Evolutionary conservation across 2,888 invertebrate genomes (phyloP), one percentile per base, ranked within the genome.

Genomic region (Scaptomyza cyrtandrae): DNA sequence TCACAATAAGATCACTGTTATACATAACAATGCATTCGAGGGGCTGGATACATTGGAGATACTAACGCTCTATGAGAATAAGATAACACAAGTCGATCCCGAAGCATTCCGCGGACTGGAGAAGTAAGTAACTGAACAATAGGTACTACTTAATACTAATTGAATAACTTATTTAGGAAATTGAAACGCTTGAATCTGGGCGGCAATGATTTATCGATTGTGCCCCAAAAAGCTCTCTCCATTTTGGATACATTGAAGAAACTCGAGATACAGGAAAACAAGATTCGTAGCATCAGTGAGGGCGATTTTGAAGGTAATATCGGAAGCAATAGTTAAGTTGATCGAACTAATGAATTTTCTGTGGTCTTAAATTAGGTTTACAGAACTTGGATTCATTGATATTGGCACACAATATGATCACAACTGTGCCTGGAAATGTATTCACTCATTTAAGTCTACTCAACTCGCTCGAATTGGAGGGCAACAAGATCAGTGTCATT

Each of bases 31-130:
- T 75, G 97, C 97, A 10, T 98, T 98, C 90, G 95, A 96, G 89
- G 98, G 98, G 0, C 93, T 98, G 80, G 96, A 96, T 89, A 97
- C 97, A 3, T 92, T 98, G 78, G 97, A 97, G 91, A 96, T 97
- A 75, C 94, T 98, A 41, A 97, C 96, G 11, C 93, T 98, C 37
- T 98, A 97, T 91, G 97, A 97, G 91, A 97, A 97, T 91, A 95
- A 95, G 92, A 95, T 97, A 89, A 94, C 94, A 79, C 94, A 93
- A 56, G 95, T 98, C 75, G 97, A 97, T 90, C 94, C 94, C 10
- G 96, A 96, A 71, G 97, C 97, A 37, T 98, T 98, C 91, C 94
- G 95, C 77, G 97, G 97, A 59, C 93, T 97, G 7, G 97, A 97
- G 86, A 97, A 97, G 96, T 97, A 93, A 94, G 75, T 49, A 93